phyloP scores from a whole-genome alignment of 1,140 invertebrate genomes.

The Diorhabda carinulata region DNA sequence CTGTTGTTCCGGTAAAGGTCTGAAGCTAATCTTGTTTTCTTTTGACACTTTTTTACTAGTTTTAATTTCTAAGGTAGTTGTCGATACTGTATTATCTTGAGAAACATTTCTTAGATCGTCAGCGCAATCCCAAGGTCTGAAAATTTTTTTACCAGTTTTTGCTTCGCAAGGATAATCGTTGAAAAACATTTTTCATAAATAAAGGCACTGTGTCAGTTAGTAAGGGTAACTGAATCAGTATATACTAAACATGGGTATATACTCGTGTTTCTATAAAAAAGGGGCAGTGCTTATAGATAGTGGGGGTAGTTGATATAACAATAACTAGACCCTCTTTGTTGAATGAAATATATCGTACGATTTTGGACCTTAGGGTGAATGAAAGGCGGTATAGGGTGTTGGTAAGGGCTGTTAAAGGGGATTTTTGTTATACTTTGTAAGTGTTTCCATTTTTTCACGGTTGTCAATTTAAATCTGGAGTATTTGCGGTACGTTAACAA shows the following conservation, averaged over 20 bases:
- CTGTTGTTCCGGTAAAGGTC: slow-evolving; percentile 20
- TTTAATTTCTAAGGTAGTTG: slow-evolving; percentile 48
- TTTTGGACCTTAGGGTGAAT: slow-evolving; percentile 34
- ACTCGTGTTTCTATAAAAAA: slow-evolving; percentile 29
- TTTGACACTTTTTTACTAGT: slow-evolving; percentile 14
- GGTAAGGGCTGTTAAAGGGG: slow-evolving; percentile 27
- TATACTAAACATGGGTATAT: slow-evolving; percentile 39
- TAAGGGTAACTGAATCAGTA: slow-evolving; percentile 37
- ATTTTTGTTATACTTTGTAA: slow-evolving; percentile 28
- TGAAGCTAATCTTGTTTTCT: slow-evolving; percentile 26
- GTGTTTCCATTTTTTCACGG: slow-evolving; percentile 45
- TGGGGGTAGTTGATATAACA: slow-evolving; percentile 44
- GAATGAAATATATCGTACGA: slow-evolving; percentile 38
- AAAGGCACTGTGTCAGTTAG: neutral
- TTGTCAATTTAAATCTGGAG: slow-evolving; percentile 39
- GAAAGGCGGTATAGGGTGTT: slow-evolving; percentile 31
- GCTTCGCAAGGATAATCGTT: slow-evolving; percentile 8
- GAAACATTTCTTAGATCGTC: slow-evolving; percentile 38
- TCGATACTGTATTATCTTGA: slow-evolving; percentile 54
- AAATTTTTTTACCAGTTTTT: slow-evolving; percentile 35
- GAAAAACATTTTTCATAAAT: neutral
- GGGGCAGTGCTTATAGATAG: slow-evolving; percentile 39
- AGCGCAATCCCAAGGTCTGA: slow-evolving; percentile 45
- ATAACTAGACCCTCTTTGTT: slow-evolving; percentile 41
- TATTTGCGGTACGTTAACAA: slow-evolving; percentile 42